phyloP scores from a whole-genome alignment of 2,888 invertebrate genomes.

The Pristionchus entomophagus region DNA sequence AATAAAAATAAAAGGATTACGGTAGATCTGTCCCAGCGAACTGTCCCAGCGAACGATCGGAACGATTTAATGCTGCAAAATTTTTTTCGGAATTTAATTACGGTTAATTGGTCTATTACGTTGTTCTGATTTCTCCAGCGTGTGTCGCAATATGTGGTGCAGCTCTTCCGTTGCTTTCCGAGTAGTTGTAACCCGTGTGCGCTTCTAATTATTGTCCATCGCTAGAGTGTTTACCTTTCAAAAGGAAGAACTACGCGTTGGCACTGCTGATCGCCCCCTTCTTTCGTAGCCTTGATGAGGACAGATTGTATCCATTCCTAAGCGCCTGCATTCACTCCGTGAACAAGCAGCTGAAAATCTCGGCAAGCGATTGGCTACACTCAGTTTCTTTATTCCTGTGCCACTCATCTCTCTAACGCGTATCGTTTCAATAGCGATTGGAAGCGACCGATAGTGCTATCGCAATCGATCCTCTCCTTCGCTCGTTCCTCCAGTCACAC shows the following conservation, averaged over 20 bases:
- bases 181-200: neutral
- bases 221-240: neutral
- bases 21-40: no score
- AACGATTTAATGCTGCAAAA: no score
- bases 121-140: neutral
- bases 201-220: neutral
- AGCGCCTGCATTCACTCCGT: neutral
- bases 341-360: slow-evolving; percentile 28
- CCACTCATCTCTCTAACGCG: neutral
- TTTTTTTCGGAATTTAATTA: neutral
- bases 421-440: slow-evolving; percentile 24
- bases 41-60: no score
- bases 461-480: neutral
- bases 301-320: neutral
- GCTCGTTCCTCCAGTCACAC: neutral
- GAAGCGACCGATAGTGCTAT: slow-evolving; percentile 2
- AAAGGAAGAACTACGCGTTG: neutral
- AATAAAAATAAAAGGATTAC: no score
- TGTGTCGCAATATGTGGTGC: neutral
- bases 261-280: neutral
- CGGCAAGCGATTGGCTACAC: neutral
- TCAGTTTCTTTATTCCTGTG: neutral
- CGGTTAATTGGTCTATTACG: neutral
- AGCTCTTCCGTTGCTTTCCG: neutral
- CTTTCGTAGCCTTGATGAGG: no score